phyloP scores from a whole-genome alignment of 2,113 vertebrate genomes.

The Onychorhynchus coronatus region DNA sequence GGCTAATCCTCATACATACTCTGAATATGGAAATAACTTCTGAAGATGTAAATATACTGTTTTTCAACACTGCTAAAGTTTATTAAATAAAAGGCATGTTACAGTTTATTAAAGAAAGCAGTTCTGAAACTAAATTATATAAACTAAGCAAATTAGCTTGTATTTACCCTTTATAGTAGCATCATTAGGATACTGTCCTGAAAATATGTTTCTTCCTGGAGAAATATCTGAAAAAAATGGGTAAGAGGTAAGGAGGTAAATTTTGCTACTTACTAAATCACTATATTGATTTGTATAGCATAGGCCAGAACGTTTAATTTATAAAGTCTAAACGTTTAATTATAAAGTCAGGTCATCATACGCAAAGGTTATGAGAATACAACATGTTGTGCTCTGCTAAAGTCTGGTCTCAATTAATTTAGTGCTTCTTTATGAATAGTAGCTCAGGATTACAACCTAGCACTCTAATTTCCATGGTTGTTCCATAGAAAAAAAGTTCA shows the following conservation, averaged over 20 bases:
- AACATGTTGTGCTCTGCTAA: not conserved
- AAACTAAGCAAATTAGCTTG: not conserved
- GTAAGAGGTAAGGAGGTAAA: not conserved
- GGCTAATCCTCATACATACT: not conserved
- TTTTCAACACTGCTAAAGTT: not conserved
- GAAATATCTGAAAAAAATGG: not conserved
- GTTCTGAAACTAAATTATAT: not conserved
- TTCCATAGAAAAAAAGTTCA: not conserved
- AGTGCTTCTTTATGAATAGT: not conserved
- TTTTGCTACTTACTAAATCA: not conserved
- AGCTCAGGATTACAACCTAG: not conserved
- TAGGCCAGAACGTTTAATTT: not conserved
- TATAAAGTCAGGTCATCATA: not conserved
- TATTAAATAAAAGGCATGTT: not conserved
- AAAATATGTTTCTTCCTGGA: not conserved
- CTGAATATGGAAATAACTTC: not conserved
- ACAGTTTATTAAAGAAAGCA: not conserved
- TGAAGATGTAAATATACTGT: not conserved
- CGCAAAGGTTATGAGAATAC: not conserved
- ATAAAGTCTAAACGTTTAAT: not conserved
- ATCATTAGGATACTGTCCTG: not conserved
- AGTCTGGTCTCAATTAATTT: not conserved
- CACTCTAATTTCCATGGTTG: not conserved
- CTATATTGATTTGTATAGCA: not conserved
- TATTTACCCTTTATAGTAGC: not conserved